Conservation (phyloP, 2,888 invertebrate genomes). For the Epinotia bilunana region DNA sequence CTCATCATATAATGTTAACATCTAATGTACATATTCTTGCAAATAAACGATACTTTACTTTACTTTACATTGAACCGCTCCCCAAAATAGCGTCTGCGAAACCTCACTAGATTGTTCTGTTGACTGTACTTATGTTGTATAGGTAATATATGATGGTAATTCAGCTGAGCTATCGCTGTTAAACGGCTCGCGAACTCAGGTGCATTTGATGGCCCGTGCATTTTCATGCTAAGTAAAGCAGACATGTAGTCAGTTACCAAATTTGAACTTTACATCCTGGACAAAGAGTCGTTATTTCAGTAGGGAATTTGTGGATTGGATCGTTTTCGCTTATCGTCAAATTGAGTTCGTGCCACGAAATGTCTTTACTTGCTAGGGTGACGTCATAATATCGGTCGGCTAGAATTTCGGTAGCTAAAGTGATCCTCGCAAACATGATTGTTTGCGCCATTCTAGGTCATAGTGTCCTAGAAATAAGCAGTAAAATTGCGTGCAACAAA, state of each 20-base stretch:
- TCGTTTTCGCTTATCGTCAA: slow-evolving; percentile 1
- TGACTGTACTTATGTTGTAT: not conserved
- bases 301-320: not conserved
- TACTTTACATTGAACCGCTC: no score
- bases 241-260: not conserved
- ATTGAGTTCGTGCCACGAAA: not conserved
- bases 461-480: not conserved
- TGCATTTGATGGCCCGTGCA: slow-evolving; percentile 62
- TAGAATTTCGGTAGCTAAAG: not conserved
- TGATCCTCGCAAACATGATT: not conserved
- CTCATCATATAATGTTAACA: no score
- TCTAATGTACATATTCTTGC: no score
- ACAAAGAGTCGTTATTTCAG: not conserved
- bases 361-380: slow-evolving; percentile 4
- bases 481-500: not conserved
- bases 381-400: slow-evolving; percentile 2
- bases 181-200: slow-evolving; percentile 67
- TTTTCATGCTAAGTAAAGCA: slow-evolving; percentile 5
- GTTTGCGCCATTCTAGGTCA: not conserved
- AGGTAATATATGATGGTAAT: slow-evolving; percentile 51
- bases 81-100: no score
- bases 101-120: not conserved
- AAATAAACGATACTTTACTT: no score
- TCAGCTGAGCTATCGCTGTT: slow-evolving; percentile 66
- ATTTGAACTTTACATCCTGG: not conserved